phyloP scores from a whole-genome alignment of 2,113 vertebrate genomes.

The Pogona vitticeps region DNA sequence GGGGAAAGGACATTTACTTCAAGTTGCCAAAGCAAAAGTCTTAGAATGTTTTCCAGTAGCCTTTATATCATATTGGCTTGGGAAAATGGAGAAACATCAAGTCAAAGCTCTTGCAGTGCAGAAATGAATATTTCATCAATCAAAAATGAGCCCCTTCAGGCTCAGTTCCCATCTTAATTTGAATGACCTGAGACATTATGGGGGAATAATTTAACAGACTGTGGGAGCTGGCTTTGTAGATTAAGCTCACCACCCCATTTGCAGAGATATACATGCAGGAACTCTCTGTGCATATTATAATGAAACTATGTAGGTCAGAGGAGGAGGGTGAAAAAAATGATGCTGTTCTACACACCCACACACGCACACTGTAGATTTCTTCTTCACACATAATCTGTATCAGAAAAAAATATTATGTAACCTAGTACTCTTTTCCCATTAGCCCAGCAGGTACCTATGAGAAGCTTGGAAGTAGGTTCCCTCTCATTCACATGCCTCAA shows the following conservation, averaged over 20 bases:
- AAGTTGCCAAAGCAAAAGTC: not conserved
- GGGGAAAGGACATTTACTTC: not conserved
- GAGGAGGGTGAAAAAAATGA: no score
- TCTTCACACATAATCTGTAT: no score
- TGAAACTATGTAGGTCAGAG: no score
- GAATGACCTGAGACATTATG: not conserved
- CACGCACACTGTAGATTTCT: no score
- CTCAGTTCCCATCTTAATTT: not conserved
- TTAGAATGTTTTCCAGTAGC: conserved; percentile 6
- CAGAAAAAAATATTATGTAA: not conserved
- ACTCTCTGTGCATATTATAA: no score
- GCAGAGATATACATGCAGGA: no score
- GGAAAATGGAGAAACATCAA: not conserved
- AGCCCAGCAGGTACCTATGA: not conserved
- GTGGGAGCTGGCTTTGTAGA: no score
- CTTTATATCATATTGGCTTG: not conserved
- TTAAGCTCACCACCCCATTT: no score
- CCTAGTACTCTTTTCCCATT: not conserved
- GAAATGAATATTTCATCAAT: not conserved
- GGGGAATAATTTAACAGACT: not conserved
- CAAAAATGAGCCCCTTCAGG: not conserved
- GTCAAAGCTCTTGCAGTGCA: not conserved
- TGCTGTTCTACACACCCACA: no score
- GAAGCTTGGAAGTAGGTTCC: no score
- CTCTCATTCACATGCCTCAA: no score